A percentile compares a stretch with the other conserved stretches of the same genome.
These are phyloP conservation scores for Aepyceros melampus DNA, from an alignment of 2,113 vertebrate species.

Conservation along the genomic window DNA sequence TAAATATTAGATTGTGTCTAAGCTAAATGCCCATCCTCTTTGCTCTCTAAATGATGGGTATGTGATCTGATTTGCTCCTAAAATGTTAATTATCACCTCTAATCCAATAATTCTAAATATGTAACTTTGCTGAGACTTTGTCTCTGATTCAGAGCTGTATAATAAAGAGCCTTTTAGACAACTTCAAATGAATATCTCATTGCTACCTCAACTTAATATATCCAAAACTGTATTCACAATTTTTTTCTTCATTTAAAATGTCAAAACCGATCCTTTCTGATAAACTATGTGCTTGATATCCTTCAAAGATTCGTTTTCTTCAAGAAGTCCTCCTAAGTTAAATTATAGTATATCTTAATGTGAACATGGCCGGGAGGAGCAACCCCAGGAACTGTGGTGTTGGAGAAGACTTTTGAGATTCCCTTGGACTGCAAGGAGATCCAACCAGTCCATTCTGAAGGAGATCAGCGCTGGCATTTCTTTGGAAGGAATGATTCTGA, in stretches of 20 bases:
- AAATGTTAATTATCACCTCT: not conserved
- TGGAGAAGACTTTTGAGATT: too few species aligned
- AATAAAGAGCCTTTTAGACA: not conserved
- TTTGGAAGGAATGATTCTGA: too few species aligned
- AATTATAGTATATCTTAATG: too few species aligned
- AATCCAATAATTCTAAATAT: not conserved
- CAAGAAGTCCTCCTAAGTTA: too few species aligned
- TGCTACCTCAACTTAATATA: not conserved
- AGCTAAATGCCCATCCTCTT: not conserved
- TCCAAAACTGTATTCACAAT: not conserved
- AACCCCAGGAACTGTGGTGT: too few species aligned
- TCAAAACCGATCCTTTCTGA: not conserved
- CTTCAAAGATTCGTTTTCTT: too few species aligned
- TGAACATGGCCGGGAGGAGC: too few species aligned
- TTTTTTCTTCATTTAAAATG: not conserved
- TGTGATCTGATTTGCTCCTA: not conserved
- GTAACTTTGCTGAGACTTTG: not conserved
- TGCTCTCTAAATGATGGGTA: not conserved
- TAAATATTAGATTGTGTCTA: not conserved
- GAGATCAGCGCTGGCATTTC: too few species aligned
- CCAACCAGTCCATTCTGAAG: too few species aligned
- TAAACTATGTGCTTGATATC: not conserved
- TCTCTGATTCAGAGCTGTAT: not conserved
- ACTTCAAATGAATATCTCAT: not conserved
- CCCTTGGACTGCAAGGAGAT: too few species aligned